These are phyloP conservation scores for Podarcis lilfordi DNA, from an alignment of 2,797 vertebrate species.

Conservation along the genomic window DNA sequence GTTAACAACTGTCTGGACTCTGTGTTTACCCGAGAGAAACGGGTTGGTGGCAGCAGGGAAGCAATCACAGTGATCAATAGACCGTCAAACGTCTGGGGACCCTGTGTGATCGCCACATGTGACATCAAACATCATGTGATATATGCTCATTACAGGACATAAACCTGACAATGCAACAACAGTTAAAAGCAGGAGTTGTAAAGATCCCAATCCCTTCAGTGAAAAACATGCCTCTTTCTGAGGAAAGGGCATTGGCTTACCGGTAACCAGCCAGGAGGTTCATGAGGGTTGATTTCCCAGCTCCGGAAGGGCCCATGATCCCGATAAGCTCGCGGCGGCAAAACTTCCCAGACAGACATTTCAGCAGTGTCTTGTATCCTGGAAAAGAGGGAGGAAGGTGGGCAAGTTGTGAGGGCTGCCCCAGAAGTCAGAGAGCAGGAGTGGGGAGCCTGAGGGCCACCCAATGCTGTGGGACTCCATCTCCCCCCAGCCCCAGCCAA, in stretches of 20 bases:
- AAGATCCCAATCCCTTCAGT: not conserved
- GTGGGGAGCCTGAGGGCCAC: not conserved
- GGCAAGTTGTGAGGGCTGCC: not conserved
- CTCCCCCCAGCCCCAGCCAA: not conserved
- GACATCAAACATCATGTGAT: no score
- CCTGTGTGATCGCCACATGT: no score
- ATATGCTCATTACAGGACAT: no score
- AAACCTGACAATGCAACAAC: no score
- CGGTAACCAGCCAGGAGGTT: constrained; percentile 98
- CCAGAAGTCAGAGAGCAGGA: accelerated
- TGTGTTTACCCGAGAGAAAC: no score
- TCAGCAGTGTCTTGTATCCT: constrained; percentile 98
- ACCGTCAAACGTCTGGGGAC: no score
- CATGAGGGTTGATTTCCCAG: constrained; percentile 97
- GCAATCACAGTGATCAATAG: no score
- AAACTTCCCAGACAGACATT: constrained; percentile 96
- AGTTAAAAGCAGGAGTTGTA: no score
- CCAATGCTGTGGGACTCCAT: not conserved
- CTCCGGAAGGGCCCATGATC: constrained; percentile 98
- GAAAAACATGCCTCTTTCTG: no score
- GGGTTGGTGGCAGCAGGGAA: no score
- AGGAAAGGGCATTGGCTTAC: constrained; percentile 73
- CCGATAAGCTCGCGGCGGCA: constrained; percentile 94
- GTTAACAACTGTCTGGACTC: no score
- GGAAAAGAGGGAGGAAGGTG: constrained; percentile 16